Evolutionary conservation across 2,888 invertebrate genomes (phyloP), one percentile per base, ranked within the genome.

Genomic region (Flabesymbios commensalis): DNA sequence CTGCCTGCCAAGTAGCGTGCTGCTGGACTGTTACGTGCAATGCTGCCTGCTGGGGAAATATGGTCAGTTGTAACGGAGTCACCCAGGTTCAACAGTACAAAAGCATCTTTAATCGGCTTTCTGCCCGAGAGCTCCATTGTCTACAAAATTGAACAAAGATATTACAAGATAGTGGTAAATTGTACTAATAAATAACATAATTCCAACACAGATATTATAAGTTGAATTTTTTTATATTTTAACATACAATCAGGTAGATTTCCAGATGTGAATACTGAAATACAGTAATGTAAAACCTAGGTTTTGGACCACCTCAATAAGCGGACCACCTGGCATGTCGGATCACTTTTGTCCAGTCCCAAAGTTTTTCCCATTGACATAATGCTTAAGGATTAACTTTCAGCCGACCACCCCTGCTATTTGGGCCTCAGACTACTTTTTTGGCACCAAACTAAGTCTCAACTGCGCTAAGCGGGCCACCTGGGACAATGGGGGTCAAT

Each of bases 1-100:
- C 87, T 86, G 31, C 74, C 60, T 14, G 89, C 88, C 17, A 95
- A 84, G 82, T 89, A 93, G 76, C 65, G 58, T 0, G 93, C 93
- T 0, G 98, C 97, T 0, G 97, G 91, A 56, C 95, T 95, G 81
- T 91, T 95, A 57, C 96, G 86, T 0, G 97, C 93, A 75, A 99
- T 99, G 61, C 95, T 94, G 3, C 98, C 98, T 24, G 98, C 98
- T 0, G 98, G 98, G 1, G 96, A 96, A 68, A 99, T 99, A 83
- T 98, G 98, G 85, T 99, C 98, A 0, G 98, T 98, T 31, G 98
- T 99, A 5, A 99, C 96, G 0, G 95, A 97, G 83, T 99, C 98
- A 1, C 80, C 79, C 26, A 99, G 86, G 75, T 91, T 88, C 0
- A 98, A 86, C 28, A 99, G 85, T 41, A 91, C 93, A 45, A 90